phyloP scores from a whole-genome alignment of 2,888 invertebrate genomes.

The Pseudococcus jackbeardsleyi region DNA sequence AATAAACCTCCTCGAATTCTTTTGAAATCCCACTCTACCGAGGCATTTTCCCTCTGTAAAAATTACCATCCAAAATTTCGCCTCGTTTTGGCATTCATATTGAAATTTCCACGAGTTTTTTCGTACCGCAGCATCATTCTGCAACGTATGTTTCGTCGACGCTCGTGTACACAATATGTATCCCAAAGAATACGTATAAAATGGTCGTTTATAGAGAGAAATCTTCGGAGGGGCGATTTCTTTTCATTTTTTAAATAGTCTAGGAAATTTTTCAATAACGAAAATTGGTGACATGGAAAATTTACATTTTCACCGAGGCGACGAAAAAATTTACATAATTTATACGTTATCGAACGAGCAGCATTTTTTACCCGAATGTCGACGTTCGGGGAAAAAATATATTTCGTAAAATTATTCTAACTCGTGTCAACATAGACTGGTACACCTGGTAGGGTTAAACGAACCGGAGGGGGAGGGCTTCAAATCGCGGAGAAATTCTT shows the following conservation, averaged over 20 bases:
- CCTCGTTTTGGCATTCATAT: too few species aligned
- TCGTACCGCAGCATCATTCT: too few species aligned
- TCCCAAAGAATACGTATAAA: not conserved
- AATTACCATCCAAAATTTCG: too few species aligned
- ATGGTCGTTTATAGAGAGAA: not conserved
- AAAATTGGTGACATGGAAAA: constrained; percentile 39
- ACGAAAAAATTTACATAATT: constrained; percentile 36
- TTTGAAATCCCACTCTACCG: too few species aligned
- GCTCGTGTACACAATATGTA: too few species aligned
- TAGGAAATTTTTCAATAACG: constrained; percentile 25
- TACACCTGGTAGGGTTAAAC: not conserved
- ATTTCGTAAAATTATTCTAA: not conserved
- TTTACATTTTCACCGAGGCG: constrained; percentile 34
- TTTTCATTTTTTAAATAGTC: not conserved
- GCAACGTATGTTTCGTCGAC: too few species aligned
- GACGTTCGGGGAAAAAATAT: not conserved
- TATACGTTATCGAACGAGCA: not conserved
- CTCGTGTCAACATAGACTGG: not conserved
- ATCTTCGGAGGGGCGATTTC: not conserved
- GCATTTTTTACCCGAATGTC: not conserved
- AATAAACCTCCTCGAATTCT: too few species aligned
- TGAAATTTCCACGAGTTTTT: too few species aligned
- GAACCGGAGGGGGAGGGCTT: not conserved
- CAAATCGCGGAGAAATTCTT: not conserved
- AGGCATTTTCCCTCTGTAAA: too few species aligned